Evolutionary conservation across 1,140 invertebrate species (phyloP), one percentile per base, ranked within the genome.

Genomic region (Drosophila guanche): DNA sequence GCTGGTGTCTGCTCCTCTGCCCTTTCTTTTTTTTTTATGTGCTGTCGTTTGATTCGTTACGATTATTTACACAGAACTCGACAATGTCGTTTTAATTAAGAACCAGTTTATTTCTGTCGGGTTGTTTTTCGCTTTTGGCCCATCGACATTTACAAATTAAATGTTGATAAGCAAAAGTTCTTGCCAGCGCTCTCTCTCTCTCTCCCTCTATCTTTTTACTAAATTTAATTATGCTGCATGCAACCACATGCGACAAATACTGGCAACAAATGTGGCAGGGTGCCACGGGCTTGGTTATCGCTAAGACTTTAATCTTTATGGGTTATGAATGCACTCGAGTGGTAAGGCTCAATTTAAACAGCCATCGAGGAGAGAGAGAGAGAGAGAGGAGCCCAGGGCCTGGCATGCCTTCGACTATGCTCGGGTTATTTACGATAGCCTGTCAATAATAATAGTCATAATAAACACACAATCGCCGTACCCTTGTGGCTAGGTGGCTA

Each of bases 81-180:
- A 74, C 74, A 74, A 70, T 83, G 79, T 83, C 70, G 79, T 78
- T 83, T 83, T 83, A 83, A 83, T 83, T 83, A 83, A 83, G 60
- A 83, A 83, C 79, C 79, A 78, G 79, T 83, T 83, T 66, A 45
- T 67, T 69, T 67, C 41, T 80, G 20, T 46, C 69, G 41, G 42
- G 8, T 77, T 52, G n/a, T 50, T 59, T 58, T 57, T 41, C 42
- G 54, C 52, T 68, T 48, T 58, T 58, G 52, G 33, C 47, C 43
- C 51, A 68, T 48, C 58, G 74, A 81, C 74, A 65, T 81, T 74
- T 74, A 81, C 79, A 81, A 81, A 81, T 83, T 83, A 83, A 83
- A 78, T 51, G 70, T 47, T 83, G 79, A 83, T 83, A 83, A 83
- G 74, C 54, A 10, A 51, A 81, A 57, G 14, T 42, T 67, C 52